Evolutionary conservation across 2,113 vertebrate species (phyloP), one percentile per base, ranked within the genome.

Genomic region (Etheostoma spectabile): DNA sequence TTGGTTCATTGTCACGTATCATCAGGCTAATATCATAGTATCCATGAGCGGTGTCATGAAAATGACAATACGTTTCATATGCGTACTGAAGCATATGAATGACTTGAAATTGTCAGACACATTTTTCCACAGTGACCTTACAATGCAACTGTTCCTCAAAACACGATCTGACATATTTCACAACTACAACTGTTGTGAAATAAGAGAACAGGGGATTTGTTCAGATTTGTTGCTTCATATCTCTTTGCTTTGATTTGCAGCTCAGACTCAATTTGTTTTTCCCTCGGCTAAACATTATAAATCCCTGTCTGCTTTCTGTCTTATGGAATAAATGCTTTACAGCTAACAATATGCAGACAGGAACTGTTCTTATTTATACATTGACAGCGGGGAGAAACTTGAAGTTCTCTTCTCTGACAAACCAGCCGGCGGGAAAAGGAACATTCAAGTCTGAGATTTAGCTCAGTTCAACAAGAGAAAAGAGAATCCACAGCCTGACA

Each of bases 141-240:
- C 24, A 38, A 7, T 35, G 55, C 16, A 48, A 16, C 59, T 35
- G 59, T 38, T 80, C 38, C 67, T 65, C n/a, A 19, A 6, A 60
- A 48, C 22, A 38, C 51, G 12, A 14, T 27, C 38, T 1, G 21
- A 60, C 8, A 1, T 5, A 27, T 70, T 84, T 74, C 62, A 27
- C 27, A 27, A 27, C 27, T 27, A 0, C 57, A 69, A 35, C 27
- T 55, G 53, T 57, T 76, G 27, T 49, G 71, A 66, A 84, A 84
- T 0, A n/a, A 55, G 52, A 49, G 45, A 24, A 45, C 27, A 16
- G 52, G 48, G 5, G 19, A 55, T 42, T 16, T 67, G 24, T 18
- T n/a, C 8, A 19, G 27, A 65, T 56, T n/a, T 74, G 49, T 24
- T 49, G 52, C 8, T 63, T 33, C 46, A 55, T 14, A 35, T 70